Percentiles rank a stretch among this genome's conserved stretches.
These are phyloP conservation scores for Drosophila rhopaloa DNA, from an alignment of 1,140 invertebrate species.

Conservation along the genomic window DNA sequence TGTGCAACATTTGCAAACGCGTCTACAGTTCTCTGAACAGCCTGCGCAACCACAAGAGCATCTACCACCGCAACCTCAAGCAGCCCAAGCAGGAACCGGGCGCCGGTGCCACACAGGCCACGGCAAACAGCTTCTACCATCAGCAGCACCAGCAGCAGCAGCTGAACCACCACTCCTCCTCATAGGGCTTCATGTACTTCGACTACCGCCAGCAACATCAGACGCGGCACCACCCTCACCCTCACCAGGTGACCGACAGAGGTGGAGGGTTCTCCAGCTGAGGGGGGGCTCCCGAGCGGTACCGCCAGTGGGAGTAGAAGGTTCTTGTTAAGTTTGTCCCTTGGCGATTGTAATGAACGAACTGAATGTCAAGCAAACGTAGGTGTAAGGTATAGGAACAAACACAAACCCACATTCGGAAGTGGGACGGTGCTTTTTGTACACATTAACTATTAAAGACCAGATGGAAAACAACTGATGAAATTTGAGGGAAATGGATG, in stretches of 20 bases:
- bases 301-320: slow-evolving; percentile 6
- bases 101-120: slow-evolving; percentile 27
- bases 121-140: slow-evolving; percentile 59
- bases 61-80: slow-evolving; percentile 91
- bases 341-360: neutral
- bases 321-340: slow-evolving; percentile 31
- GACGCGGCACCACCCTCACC: slow-evolving; percentile 6
- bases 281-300: slow-evolving; percentile 2
- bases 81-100: slow-evolving; percentile 85
- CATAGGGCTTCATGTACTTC: slow-evolving; percentile 84
- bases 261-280: slow-evolving; percentile 32
- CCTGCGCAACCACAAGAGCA: slow-evolving; percentile 94
- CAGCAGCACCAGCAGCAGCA: slow-evolving; percentile 64
- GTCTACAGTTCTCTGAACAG: slow-evolving; percentile 95
- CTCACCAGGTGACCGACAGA: slow-evolving; percentile 1
- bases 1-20: slow-evolving; percentile 94
- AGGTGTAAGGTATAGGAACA: slow-evolving; percentile 23
- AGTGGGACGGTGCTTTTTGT: slow-evolving; percentile 24
- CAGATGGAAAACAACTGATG: neutral
- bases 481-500: neutral
- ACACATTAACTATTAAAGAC: slow-evolving; percentile 22
- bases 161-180: slow-evolving; percentile 75
- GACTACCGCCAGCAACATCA: slow-evolving; percentile 62
- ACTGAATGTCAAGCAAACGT: slow-evolving; percentile 9
- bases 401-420: slow-evolving; percentile 10